These are phyloP conservation scores for Stictonetta naevosa DNA, from an alignment of 2,113 vertebrate species.

Conservation along the genomic window DNA sequence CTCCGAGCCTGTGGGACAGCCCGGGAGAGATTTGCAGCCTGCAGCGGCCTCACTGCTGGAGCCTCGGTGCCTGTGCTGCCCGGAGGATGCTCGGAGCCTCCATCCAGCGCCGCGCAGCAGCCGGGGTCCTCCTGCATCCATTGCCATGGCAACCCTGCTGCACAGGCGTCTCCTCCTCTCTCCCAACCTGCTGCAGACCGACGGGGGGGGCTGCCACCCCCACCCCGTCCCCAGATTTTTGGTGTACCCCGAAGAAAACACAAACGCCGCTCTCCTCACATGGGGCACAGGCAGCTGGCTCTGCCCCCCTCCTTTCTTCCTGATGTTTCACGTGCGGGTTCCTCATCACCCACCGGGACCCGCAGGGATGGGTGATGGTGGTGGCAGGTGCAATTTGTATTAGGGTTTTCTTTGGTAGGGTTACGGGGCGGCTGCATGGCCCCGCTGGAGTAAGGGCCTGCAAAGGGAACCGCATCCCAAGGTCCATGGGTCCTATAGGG, in stretches of 20 bases:
- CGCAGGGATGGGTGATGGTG: neutral
- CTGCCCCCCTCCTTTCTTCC: accelerated
- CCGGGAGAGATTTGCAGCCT: accelerated
- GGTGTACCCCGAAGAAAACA: neutral
- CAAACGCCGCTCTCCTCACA: neutral
- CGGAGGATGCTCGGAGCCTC: neutral
- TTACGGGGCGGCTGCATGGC: accelerated
- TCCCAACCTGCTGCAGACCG: neutral
- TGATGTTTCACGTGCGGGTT: neutral
- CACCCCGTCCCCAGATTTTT: neutral
- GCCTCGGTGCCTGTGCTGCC: neutral
- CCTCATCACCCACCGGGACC: neutral
- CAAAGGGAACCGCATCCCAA: neutral
- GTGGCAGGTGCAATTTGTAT: neutral
- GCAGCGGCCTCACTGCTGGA: neutral
- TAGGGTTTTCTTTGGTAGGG: neutral
- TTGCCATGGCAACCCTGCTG: slow-evolving; percentile 49
- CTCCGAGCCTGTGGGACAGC: accelerated
- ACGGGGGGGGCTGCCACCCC: neutral
- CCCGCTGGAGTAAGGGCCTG: neutral
- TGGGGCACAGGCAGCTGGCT: accelerated
- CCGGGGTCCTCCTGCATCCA: neutral
- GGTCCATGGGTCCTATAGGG: accelerated
- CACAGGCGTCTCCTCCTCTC: neutral
- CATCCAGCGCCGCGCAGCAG: neutral